Conservation (phyloP, 2,797 vertebrate species). For the Brachymystax lenok region DNA sequence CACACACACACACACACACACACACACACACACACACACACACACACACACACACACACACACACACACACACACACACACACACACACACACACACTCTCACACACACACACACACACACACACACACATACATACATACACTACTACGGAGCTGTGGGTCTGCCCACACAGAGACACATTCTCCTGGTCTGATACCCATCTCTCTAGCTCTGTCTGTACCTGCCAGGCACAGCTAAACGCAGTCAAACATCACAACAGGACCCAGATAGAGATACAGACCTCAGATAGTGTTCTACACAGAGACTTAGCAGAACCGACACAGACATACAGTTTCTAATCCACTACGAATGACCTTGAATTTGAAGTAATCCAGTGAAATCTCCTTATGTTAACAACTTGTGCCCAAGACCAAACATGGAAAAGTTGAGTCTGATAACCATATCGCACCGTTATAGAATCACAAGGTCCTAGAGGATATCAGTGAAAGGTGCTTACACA, state of each 20-base stretch:
- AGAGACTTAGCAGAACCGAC: background rate
- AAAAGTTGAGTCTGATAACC: background rate
- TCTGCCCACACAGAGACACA: background rate
- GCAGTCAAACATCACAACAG: background rate
- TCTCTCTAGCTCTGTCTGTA: background rate
- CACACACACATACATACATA: background rate
- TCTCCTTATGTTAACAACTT: background rate
- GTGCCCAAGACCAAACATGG: background rate
- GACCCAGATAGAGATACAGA: background rate
- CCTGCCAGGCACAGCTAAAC: background rate
- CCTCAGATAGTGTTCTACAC: background rate
- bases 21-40: too few relatives aligned
- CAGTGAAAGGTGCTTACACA: background rate
- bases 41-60: too few relatives aligned
- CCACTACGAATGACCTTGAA: background rate
- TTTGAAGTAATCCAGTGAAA: background rate
- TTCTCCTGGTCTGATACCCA: background rate
- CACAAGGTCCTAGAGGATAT: background rate
- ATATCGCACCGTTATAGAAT: background rate
- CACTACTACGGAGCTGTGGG: background rate
- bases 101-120: constrained; percentile 9
- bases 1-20: too few relatives aligned
- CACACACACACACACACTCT: background rate
- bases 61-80: background rate
- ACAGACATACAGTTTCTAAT: background rate